A percentile compares a stretch with the other conserved stretches of the same genome.
These are phyloP conservation scores for Holothuria scabra DNA, from an alignment of 53 echinoderm and acorn worm genomes.

Conservation along the genomic window DNA sequence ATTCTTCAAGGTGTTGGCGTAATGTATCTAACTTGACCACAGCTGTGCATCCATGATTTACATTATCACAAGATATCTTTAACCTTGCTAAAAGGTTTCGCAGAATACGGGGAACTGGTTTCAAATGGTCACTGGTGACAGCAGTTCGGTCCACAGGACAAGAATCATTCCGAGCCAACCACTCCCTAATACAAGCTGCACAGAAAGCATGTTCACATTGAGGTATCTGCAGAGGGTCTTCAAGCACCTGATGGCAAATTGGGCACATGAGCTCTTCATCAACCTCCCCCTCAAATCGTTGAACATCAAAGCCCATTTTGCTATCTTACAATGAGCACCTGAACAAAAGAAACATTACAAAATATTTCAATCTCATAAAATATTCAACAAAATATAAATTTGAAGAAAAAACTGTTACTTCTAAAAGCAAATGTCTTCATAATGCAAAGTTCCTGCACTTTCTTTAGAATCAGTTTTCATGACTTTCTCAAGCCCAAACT, in stretches of 20 bases:
- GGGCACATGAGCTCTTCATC: slow-evolving; percentile 99
- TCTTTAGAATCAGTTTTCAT: too few species aligned
- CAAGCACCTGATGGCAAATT: slow-evolving; percentile 92
- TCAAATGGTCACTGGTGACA: slow-evolving; percentile 86
- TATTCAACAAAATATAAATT: too few species aligned
- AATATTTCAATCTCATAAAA: too few species aligned
- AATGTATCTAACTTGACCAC: slow-evolving; percentile 89
- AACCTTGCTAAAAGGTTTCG: slow-evolving; percentile 91
- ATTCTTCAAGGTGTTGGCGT: slow-evolving; percentile 83
- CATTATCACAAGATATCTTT: slow-evolving; percentile 88
- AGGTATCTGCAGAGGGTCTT: slow-evolving; percentile 94
- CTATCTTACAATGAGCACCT: too few species aligned
- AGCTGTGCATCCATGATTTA: slow-evolving; percentile 76
- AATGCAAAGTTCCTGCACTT: too few species aligned
- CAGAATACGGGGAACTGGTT: slow-evolving; percentile 92
- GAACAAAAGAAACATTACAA: too few species aligned
- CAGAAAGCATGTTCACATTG: slow-evolving; percentile 99
- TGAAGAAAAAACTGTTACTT: too few species aligned
- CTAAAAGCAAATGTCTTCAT: too few species aligned
- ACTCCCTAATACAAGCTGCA: slow-evolving; percentile 86
- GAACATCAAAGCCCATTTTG: slow-evolving; percentile 94
- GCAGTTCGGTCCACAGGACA: slow-evolving; percentile 96
- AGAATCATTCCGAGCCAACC: slow-evolving; percentile 87
- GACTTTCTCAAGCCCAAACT: too few species aligned
- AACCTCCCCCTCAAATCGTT: slow-evolving; percentile 93